These are phyloP conservation scores for Plecotus auritus DNA, from an alignment of 2,113 vertebrate species.

Conservation along the genomic window DNA sequence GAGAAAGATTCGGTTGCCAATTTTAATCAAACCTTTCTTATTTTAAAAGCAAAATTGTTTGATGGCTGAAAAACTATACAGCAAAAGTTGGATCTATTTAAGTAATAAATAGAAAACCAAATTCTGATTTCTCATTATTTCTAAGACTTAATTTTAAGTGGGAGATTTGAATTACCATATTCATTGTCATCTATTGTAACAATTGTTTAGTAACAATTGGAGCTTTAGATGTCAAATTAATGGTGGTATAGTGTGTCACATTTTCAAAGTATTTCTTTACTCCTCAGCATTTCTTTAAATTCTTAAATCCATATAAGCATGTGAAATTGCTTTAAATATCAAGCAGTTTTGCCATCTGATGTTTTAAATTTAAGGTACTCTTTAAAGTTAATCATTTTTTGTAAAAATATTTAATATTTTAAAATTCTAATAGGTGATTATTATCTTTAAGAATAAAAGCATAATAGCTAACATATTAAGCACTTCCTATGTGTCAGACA, in stretches of 20 bases:
- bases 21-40: neutral
- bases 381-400: slow-evolving; percentile 29
- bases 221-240: neutral
- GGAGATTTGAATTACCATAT: slow-evolving; percentile 3
- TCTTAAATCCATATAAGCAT: slow-evolving; percentile 23
- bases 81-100: neutral
- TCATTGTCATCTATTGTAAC: slow-evolving; percentile 4
- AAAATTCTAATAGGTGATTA: slow-evolving; percentile 1
- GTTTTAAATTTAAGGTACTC: slow-evolving; percentile 29
- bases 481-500: neutral
- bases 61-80: neutral
- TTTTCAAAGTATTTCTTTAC: slow-evolving; percentile 27
- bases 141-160: slow-evolving; percentile 20
- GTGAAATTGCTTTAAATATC: neutral
- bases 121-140: slow-evolving; percentile 7
- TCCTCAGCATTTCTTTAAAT: slow-evolving; percentile 33
- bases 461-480: neutral
- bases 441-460: neutral
- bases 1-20: neutral
- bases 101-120: neutral
- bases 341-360: neutral
- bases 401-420: neutral
- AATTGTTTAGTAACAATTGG: neutral
- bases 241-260: neutral
- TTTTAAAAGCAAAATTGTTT: neutral